Percentiles rank a stretch among this genome's conserved stretches.
Evolutionary conservation across 2,113 vertebrate species (phyloP).

Genomic region (Rhinopomastus cyanomelas): DNA sequence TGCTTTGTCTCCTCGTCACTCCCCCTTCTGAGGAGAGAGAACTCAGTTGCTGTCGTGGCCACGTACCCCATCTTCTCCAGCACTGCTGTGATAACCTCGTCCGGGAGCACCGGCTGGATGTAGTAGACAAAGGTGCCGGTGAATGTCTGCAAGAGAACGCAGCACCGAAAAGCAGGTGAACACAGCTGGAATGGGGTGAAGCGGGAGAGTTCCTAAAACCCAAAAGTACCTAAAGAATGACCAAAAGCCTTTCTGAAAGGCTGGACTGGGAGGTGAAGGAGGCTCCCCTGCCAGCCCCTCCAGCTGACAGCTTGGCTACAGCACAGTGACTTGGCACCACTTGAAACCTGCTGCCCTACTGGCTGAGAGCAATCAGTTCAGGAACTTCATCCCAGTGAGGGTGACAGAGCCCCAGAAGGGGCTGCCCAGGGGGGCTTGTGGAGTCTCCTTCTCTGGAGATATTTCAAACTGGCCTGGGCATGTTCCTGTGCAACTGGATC

Average conservation of each 20-base stretch:
- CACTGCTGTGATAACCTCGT: constrained; percentile 59
- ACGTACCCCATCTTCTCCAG: constrained; percentile 82
- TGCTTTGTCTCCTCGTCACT: constrained; percentile 68
- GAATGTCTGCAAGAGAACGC: constrained; percentile 77
- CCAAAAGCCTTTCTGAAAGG: not conserved
- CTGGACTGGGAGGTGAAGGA: not conserved
- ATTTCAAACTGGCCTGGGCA: too few relatives aligned
- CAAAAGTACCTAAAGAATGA: not conserved
- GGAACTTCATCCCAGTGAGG: not conserved
- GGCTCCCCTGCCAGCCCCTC: not conserved
- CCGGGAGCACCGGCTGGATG: constrained; percentile 77
- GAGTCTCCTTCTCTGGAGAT: too few relatives aligned
- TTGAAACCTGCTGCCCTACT: too few relatives aligned
- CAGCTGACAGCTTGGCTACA: not conserved
- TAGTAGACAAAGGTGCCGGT: constrained; percentile 85
- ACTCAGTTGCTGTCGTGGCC: constrained; percentile 74
- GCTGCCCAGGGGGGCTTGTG: too few relatives aligned
- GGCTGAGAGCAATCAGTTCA: too few relatives aligned
- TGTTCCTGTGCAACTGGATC: too few relatives aligned
- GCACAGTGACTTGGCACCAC: too few relatives aligned
- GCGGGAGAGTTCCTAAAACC: not conserved
- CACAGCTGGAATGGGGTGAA: not conserved
- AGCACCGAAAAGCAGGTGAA: constrained; percentile 13
- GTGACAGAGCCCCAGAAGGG: too few relatives aligned
- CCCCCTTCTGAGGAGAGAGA: constrained; percentile 71